A percentile compares a stretch with the other conserved stretches of the same genome.
Evolutionary conservation across 2,113 vertebrate genomes (phyloP).

Genomic region (Hirundichthys speculiger): DNA sequence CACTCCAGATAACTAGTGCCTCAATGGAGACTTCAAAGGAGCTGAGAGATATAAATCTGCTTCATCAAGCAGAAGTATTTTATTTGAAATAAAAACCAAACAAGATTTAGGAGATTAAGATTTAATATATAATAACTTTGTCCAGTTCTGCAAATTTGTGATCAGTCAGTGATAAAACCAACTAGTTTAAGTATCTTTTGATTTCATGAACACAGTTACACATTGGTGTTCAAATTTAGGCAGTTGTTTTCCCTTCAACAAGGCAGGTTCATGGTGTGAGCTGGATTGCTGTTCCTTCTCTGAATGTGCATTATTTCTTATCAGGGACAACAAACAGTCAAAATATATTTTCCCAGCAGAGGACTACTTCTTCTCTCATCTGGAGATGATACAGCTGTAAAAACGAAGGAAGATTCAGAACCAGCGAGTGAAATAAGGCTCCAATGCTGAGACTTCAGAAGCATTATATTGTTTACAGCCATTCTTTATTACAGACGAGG

Average conservation of each 20-base stretch:
- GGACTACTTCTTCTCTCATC: slow-evolving; percentile 15
- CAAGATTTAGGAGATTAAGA: slow-evolving; percentile 20
- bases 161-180: slow-evolving; percentile 33
- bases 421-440: slow-evolving; percentile 45
- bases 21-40: slow-evolving; percentile 28
- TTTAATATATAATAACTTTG: slow-evolving; percentile 19
- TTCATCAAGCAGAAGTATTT: slow-evolving; percentile 19
- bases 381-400: slow-evolving; percentile 18
- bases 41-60: slow-evolving; percentile 25
- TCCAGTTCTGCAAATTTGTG: slow-evolving; percentile 8
- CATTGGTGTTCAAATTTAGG: slow-evolving; percentile 8
- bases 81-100: slow-evolving; percentile 10
- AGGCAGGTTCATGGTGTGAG: slow-evolving; percentile 29
- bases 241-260: slow-evolving; percentile 15
- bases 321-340: slow-evolving; percentile 39
- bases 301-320: slow-evolving; percentile 40
- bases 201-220: slow-evolving; percentile 13
- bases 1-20: slow-evolving; percentile 1
- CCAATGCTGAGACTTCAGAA: slow-evolving; percentile 33
- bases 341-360: slow-evolving; percentile 38
- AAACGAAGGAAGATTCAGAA: slow-evolving; percentile 29
- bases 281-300: slow-evolving; percentile 27
- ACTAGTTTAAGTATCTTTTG: slow-evolving; percentile 16
- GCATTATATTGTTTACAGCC: slow-evolving; percentile 42
- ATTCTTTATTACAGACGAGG: slow-evolving; percentile 12